phyloP scores from a whole-genome alignment of 2,888 invertebrate genomes.

The Slavum lentiscoides region DNA sequence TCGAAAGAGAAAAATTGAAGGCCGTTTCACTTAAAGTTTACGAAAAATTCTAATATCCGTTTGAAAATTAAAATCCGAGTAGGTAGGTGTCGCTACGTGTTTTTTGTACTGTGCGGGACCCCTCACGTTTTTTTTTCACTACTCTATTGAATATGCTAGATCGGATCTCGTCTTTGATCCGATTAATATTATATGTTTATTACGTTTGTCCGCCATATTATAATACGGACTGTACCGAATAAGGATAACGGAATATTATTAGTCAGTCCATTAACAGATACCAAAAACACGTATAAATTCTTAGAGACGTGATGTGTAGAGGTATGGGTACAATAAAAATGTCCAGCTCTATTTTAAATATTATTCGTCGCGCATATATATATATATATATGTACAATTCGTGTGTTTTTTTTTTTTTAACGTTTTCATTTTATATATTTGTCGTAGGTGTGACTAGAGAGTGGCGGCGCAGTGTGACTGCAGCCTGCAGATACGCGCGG shows the following conservation, averaged over 20 bases:
- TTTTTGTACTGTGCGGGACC: no score
- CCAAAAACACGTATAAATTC: neutral
- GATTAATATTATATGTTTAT: no score
- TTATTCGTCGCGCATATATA: neutral
- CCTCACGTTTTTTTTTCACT: no score
- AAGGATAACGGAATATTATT: neutral
- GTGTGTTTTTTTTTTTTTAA: conserved; percentile 10
- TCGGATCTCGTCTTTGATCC: no score
- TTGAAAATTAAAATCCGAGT: no score
- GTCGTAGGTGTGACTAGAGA: conserved; percentile 28
- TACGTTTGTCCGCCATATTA: neutral
- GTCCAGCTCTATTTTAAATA: conserved; percentile 2
- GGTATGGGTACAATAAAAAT: conserved; percentile 5
- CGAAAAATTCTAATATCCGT: no score
- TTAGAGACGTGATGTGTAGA: neutral
- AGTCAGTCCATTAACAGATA: neutral
- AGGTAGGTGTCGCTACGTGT: no score
- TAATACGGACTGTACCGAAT: neutral
- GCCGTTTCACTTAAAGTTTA: no score
- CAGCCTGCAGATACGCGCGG: no score
- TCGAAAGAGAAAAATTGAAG: no score
- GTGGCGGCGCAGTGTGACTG: no score
- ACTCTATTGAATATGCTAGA: no score
- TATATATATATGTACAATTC: neutral
- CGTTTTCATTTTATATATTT: neutral